These are phyloP conservation scores for Chiridota heheva DNA, from an alignment of 35 echinoderm and acorn worm genomes.

Conservation along the genomic window DNA sequence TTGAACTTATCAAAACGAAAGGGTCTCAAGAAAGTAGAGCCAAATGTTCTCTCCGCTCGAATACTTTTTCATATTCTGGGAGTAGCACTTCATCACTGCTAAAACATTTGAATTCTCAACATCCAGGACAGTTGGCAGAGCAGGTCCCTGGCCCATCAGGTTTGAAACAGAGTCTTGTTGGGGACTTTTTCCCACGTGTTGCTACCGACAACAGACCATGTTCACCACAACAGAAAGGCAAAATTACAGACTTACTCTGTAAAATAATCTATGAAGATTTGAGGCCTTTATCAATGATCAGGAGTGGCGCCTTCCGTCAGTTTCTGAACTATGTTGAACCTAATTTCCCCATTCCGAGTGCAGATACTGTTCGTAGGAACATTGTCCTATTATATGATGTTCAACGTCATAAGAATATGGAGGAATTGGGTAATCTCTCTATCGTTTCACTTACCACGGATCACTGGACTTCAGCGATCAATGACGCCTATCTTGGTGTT, in stretches of 20 bases:
- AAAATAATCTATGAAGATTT: conserved; percentile 5
- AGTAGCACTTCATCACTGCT: conserved; percentile 17
- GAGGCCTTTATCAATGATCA: conserved; percentile 1
- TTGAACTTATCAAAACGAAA: too few species aligned
- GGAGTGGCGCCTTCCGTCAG: neutral
- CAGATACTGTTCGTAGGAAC: neutral
- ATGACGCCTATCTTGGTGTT: conserved; percentile 3
- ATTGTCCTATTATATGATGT: conserved; percentile 16
- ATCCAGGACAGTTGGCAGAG: neutral
- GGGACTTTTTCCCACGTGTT: neutral
- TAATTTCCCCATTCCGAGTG: neutral
- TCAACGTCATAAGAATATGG: neutral
- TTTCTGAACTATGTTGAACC: conserved; percentile 4
- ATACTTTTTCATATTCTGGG: neutral
- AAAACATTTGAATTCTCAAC: neutral
- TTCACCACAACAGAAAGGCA: neutral
- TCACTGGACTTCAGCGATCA: conserved; percentile 6
- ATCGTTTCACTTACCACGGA: neutral
- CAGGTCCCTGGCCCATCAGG: neutral
- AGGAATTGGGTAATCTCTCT: neutral
- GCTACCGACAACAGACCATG: conserved; percentile 14
- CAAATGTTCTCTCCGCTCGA: neutral
- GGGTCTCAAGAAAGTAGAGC: too few species aligned
- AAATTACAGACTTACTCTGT: conserved; percentile 15
- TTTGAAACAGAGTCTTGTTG: neutral